Evolutionary conservation across 2,113 vertebrate genomes (phyloP), one percentile per base, ranked within the genome.

Genomic region (Channa maculata): DNA sequence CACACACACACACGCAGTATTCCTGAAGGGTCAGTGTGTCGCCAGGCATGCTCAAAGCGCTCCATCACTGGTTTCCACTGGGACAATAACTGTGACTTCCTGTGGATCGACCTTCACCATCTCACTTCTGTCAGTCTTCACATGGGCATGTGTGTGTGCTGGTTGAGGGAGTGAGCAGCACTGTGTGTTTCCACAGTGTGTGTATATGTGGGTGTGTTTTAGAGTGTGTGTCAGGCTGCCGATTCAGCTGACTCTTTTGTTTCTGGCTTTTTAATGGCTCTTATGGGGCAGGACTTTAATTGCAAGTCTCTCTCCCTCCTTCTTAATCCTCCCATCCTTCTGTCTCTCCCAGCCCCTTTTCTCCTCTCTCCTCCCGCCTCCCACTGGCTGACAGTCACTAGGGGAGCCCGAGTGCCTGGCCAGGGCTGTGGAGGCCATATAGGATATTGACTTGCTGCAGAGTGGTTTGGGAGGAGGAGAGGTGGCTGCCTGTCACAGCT

Each of bases 261-360:
- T 91, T 92, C 86, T 77, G 85, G 74, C 88, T 91, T 89, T 93
- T 92, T 91, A 92, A 92, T 91, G 90, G 87, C 89, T 92, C 90
- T 93, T 92, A 91, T 88, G 91, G 91, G 89, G 89, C 90, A 91
- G 85, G 89, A 88, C 90, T 93, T 93, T 93, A 93, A 93, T 92
- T 93, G 92, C 86, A 87, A 91, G 89, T 90, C 88, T 92, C 87
- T 90, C 86, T 90, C 83, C 65, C 90, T 89, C 92, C 77, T 83
- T 88, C 86, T 88, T 90, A 88, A 89, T 89, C 88, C 88, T 89
- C 83, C 88, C 87, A 87, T 90, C 87, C 83, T 85, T 87, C 90
- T 87, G 84, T 91, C 87, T 89, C 79, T 79, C 83, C 71, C 76
- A 65, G 63, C 75, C 83, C 75, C 83, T 88, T 59, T 24, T 84